phyloP scores from a whole-genome alignment of 2,113 vertebrate genomes.

The Mormoops blainvillei region DNA sequence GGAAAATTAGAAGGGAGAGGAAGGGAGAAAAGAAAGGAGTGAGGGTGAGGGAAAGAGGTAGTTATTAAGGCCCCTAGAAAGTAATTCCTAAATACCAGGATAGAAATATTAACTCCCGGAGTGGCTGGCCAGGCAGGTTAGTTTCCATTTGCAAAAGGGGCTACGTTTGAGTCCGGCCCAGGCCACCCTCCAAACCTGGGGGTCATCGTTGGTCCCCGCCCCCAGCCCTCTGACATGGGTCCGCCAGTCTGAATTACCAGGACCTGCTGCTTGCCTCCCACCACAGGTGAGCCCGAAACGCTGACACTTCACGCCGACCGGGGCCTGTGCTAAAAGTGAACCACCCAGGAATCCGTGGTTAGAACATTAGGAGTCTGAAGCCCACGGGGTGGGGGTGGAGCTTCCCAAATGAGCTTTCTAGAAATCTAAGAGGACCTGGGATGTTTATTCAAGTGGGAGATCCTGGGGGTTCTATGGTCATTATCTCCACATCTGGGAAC shows the following conservation, averaged over 20 bases:
- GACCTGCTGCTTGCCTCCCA: background rate
- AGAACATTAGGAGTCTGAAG: background rate
- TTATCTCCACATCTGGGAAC: background rate
- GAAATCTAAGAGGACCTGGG: background rate
- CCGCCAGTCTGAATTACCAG: background rate
- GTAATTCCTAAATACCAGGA: constrained; percentile 80
- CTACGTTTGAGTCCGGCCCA: background rate
- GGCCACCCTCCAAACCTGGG: background rate
- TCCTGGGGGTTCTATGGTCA: background rate
- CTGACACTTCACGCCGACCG: background rate
- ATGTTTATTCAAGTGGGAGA: background rate
- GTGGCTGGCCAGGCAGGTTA: constrained; percentile 43
- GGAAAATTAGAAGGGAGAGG: constrained; percentile 87
- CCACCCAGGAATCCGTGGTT: background rate
- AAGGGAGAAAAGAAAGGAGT: constrained; percentile 52
- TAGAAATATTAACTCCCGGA: constrained; percentile 76
- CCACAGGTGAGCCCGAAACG: background rate
- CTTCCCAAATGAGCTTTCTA: background rate
- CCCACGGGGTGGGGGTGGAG: background rate
- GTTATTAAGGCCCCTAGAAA: constrained; percentile 81
- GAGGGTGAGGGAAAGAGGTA: constrained; percentile 53
- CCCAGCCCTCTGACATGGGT: background rate
- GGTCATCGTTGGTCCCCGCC: fast-evolving
- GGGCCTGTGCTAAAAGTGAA: background rate
- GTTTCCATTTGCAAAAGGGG: constrained; percentile 75